Evolutionary conservation across 2,888 invertebrate genomes (phyloP).

Genomic region (Drosophila paramelanica): DNA sequence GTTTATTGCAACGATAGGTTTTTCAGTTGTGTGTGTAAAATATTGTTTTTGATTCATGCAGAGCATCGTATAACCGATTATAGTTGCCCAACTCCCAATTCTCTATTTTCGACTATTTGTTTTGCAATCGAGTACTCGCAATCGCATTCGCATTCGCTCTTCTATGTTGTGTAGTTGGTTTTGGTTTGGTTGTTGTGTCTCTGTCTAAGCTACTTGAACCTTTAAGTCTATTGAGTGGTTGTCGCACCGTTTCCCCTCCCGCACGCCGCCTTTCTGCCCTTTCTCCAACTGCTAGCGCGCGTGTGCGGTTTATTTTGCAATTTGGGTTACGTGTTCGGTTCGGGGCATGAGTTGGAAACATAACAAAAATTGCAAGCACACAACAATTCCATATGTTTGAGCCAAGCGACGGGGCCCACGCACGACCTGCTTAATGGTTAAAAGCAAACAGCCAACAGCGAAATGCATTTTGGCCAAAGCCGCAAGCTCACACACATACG

Average conservation of each 20-base stretch:
- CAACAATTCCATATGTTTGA: slow-evolving; percentile 61
- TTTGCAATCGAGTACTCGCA: slow-evolving; percentile 17
- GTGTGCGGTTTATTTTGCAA: slow-evolving; percentile 75
- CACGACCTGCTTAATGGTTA: slow-evolving; percentile 71
- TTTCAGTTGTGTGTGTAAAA: neutral
- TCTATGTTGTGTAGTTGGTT: slow-evolving; percentile 17
- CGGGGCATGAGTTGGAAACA: slow-evolving; percentile 53
- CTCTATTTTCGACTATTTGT: slow-evolving; percentile 20
- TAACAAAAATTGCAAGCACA: slow-evolving; percentile 60
- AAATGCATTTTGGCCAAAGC: slow-evolving; percentile 72
- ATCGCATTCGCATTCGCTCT: neutral
- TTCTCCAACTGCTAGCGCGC: slow-evolving; percentile 14
- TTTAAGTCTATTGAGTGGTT: slow-evolving; percentile 68
- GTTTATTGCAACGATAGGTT: neutral
- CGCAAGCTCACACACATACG: slow-evolving; percentile 43
- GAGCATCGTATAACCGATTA: slow-evolving; percentile 14
- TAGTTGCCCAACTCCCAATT: neutral
- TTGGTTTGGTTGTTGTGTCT: slow-evolving; percentile 23
- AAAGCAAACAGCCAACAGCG: slow-evolving; percentile 70
- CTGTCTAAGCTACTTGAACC: slow-evolving; percentile 52
- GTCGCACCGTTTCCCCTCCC: neutral
- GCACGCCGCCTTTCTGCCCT: too few relatives aligned
- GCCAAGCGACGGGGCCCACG: slow-evolving; percentile 26
- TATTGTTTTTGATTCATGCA: neutral
- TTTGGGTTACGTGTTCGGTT: slow-evolving; percentile 75